phyloP scores from a whole-genome alignment of 2,888 invertebrate genomes.

The Deladenus siricidicola region DNA sequence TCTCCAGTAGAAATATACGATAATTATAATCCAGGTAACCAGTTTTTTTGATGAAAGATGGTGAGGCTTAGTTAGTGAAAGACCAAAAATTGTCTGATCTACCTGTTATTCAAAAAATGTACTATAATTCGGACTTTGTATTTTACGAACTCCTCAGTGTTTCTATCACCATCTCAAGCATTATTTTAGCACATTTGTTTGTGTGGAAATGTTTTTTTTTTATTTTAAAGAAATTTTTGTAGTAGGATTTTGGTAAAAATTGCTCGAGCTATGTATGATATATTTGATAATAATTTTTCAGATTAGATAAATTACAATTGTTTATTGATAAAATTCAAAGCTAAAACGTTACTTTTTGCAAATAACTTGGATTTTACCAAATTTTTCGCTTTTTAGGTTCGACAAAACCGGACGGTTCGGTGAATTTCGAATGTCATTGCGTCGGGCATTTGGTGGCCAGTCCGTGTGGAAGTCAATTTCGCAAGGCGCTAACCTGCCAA shows the following conservation, averaged over 20 bases:
- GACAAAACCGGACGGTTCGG: conserved; percentile 44
- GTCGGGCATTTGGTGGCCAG: conserved; percentile 50
- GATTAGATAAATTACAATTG: not conserved
- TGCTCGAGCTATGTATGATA: not conserved
- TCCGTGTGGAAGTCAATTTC: conserved; percentile 48
- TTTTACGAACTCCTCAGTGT: no score
- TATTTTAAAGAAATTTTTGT: not conserved
- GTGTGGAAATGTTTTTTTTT: not conserved
- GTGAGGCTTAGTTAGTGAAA: no score
- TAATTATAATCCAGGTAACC: conserved; percentile 49
- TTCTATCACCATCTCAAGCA: no score
- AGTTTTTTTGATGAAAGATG: no score
- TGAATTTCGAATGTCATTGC: conserved; percentile 52
- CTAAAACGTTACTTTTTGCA: no score
- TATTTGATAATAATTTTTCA: not conserved
- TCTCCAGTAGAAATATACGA: conserved; percentile 41
- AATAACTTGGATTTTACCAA: no score
- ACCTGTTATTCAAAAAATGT: no score
- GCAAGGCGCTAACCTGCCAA: conserved; percentile 48
- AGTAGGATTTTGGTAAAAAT: not conserved
- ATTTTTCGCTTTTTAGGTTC: conserved; percentile 40
- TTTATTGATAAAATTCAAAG: not conserved
- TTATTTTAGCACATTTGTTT: no score
- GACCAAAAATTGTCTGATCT: no score
- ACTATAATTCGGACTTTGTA: no score